Base-by-base conservation (phyloP, 2,888 invertebrate genomes). In the Octonoba sinensis region DNA sequence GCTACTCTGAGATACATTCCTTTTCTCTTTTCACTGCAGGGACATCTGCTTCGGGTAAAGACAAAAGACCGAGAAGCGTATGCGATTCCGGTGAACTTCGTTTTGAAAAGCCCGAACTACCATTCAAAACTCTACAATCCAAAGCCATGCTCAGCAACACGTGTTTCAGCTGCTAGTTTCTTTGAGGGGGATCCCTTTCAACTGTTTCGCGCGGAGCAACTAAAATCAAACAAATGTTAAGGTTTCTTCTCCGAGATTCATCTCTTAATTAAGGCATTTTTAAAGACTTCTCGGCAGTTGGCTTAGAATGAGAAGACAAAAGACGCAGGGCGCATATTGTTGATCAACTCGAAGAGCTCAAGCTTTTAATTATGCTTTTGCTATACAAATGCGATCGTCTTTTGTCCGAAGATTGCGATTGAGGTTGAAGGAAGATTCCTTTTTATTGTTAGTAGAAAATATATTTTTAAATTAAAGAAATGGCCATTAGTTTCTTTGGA, bases 241-340 rank as follows among this genome's bases (percentile, higher is more conserved):
- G 69, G 66, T 51, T 57, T 51, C 46, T 57, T 74, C 51, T 59
- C 36, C 22, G n/a, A 20, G 44, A 59, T 59, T 44, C 47, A 46
- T 54, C 18, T 56, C 36, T 67, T 76, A 76, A 76, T 76, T 76
- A 76, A 76, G 54, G 18, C 22, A 27, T 66, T 74, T 74, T 74
- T 74, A 66, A 62, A 76, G 54, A 51, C 51, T 59, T 76, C 56
- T 56, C 62, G 22, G 36, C 22, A 49, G 22, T 54, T 36, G 36
- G 36, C 36, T 36, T 36, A 36, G 36, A 36, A 36, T 36, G 36
- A 8, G 36, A 36, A 36, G 36, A 36, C 36, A 36, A 36, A 36
- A 36, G 36, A 8, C 36, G 36, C 36, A 8, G 36, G 36, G 8
- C 3, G 36, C 36, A 36, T 36, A 36, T 36, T 36, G 36, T 36